phyloP scores from a whole-genome alignment of 2,888 invertebrate genomes.

The Philereme transversata region DNA sequence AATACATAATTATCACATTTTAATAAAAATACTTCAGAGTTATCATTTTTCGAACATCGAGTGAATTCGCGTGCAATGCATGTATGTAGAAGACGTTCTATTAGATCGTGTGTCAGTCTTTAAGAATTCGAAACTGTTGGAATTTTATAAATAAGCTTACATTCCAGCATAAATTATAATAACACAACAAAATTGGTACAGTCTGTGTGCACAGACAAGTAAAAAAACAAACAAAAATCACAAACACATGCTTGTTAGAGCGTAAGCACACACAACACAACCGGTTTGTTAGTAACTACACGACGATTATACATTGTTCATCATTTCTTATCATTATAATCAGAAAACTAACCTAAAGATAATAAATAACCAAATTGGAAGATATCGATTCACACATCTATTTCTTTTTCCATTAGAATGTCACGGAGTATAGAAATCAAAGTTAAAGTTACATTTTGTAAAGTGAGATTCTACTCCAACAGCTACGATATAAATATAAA shows the following conservation, averaged over 20 bases:
- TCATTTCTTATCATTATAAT: constrained; percentile 63
- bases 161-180: constrained; percentile 82
- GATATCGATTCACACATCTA: constrained; percentile 64
- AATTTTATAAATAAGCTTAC: constrained; percentile 60
- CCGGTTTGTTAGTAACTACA: constrained; percentile 81
- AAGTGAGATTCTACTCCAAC: constrained; percentile 28
- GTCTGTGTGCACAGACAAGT: constrained; percentile 43
- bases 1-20: constrained; percentile 73
- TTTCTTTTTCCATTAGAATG: constrained; percentile 36
- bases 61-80: constrained; percentile 49
- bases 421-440: constrained; percentile 31
- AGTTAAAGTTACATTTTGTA: constrained; percentile 12
- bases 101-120: constrained; percentile 69
- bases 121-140: constrained; percentile 58
- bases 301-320: constrained; percentile 73
- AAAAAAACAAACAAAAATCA: constrained; percentile 58
- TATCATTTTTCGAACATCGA: constrained; percentile 53
- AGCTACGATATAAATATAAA: constrained; percentile 29
- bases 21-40: constrained; percentile 65
- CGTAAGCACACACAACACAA: constrained; percentile 82
- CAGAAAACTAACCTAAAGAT: constrained; percentile 69
- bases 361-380: constrained; percentile 80
- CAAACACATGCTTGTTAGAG: constrained; percentile 82
- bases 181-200: constrained; percentile 61
- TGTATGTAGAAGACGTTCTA: constrained; percentile 51